These are phyloP conservation scores for Ptiloglossa arizonensis DNA, from an alignment of 1,140 invertebrate genomes.

Conservation along the genomic window DNA sequence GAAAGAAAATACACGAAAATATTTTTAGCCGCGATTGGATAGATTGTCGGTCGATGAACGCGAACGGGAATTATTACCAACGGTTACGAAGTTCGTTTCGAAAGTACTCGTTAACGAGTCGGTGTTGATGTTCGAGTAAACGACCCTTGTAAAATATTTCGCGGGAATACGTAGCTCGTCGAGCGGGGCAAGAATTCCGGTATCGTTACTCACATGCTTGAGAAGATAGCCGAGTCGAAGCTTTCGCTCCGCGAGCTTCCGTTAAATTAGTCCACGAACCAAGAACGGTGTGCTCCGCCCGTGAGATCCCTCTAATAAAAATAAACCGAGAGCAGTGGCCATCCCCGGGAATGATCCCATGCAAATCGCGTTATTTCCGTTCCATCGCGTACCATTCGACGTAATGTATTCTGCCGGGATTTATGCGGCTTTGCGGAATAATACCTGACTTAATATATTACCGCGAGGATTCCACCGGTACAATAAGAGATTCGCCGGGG, in stretches of 20 bases:
- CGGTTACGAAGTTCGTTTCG: too few species aligned
- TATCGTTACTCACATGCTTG: too few species aligned
- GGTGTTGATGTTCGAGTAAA: too few species aligned
- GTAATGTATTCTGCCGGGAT: slow-evolving; percentile 53
- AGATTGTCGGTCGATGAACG: too few species aligned
- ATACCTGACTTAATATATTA: slow-evolving; percentile 58
- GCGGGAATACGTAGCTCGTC: too few species aligned
- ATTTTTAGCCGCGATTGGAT: too few species aligned
- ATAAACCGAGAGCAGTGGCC: neutral
- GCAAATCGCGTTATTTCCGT: slow-evolving; percentile 56
- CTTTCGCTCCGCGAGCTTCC: neutral
- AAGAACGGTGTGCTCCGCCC: neutral
- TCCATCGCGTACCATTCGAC: slow-evolving; percentile 51
- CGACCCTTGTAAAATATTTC: too few species aligned
- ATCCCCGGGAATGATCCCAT: slow-evolving; percentile 48
- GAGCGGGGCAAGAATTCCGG: too few species aligned
- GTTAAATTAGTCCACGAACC: neutral
- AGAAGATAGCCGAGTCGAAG: neutral
- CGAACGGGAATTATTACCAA: too few species aligned
- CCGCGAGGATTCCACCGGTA: slow-evolving; percentile 40
- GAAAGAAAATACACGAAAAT: too few species aligned
- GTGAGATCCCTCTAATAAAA: slow-evolving; percentile 1
- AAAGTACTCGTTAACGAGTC: too few species aligned
- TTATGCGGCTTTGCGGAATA: slow-evolving; percentile 54
- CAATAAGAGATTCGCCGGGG: slow-evolving; percentile 38